Base-by-base conservation (phyloP, 2,888 invertebrate genomes). In the Drosophila quinaria region DNA sequence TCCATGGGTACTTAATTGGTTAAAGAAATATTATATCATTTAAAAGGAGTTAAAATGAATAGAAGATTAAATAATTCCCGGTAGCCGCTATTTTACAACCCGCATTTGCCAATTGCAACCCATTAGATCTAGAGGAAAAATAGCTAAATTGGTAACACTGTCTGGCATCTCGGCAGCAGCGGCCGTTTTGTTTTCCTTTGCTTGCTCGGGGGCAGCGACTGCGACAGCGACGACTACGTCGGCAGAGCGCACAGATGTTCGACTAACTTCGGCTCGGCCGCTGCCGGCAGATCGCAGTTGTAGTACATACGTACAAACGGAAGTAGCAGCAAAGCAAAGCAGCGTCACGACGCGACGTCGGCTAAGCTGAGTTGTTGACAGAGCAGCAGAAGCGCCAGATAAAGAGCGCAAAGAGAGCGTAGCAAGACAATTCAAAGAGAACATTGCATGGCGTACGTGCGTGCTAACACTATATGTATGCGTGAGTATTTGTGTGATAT, bases 221-320 rank as follows among this genome's bases (percentile, higher is more conserved):
- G 49, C 29, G 51, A 31, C 58, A 29, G 49, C 29, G 39, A 15
- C 47, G 49, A 37, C 52, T 42, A 60, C 80, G 59, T 63, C 46
- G 73, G 31, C 78, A 63, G 81, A 68, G 79, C 55, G 51, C 85
- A 84, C 81, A 81, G 85, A 85, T 81, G 78, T 78, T 76, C 81
- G 61, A 64, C 55, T 64, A 64, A 76, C 73, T 78, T 72, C 72
- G 74, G 66, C 47, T 66, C 63, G 51, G 69, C 58, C 61, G 66
- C 75, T 69, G 64, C 64, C 55, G 60, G 63, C 64, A 55, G n/a
- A n/a, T 55, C 42, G 17, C 29, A 31, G 49, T 49, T 33, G 33
- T 44, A 42, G 29, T 60, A 77, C 54, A 71, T 63, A 77, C 54
- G 77, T 63, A 78, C 60, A 73, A 78, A 78, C 78, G 76, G 78